Evolutionary conservation across 2,888 invertebrate genomes (phyloP).

Genomic region (Hydrotaea cyrtoneurina): DNA sequence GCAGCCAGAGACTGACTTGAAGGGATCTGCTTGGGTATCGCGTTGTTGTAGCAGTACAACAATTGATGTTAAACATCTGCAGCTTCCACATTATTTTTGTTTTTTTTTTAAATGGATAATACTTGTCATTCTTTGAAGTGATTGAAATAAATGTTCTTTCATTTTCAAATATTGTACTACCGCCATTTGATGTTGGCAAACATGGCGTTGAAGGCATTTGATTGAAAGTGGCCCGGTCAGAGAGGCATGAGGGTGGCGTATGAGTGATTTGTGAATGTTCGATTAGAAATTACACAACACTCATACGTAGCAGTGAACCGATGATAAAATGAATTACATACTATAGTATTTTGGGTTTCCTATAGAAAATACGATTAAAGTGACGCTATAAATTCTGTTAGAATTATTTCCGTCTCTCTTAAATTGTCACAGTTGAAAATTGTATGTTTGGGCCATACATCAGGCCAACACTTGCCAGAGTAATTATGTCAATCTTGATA

Average conservation of each 20-base stretch:
- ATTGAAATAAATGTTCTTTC: conserved; percentile 57
- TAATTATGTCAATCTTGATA: too few species aligned
- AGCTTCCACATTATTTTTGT: not conserved
- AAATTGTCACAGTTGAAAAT: too few species aligned
- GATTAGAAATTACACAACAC: not conserved
- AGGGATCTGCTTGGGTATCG: not conserved
- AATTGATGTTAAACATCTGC: conserved; percentile 39
- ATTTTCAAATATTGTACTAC: not conserved
- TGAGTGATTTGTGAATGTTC: not conserved
- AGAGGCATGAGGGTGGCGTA: not conserved
- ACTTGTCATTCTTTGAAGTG: conserved; percentile 57
- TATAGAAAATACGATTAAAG: too few species aligned
- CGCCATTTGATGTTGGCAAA: not conserved
- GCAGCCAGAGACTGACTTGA: not conserved
- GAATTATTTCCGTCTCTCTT: too few species aligned
- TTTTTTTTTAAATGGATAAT: conserved; percentile 39
- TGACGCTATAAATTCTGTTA: too few species aligned
- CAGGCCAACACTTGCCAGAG: too few species aligned
- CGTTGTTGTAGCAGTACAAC: not conserved
- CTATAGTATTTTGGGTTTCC: too few species aligned
- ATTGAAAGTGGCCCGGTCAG: not conserved
- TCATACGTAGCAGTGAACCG: not conserved
- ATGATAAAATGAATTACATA: not conserved
- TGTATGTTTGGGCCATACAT: too few species aligned
- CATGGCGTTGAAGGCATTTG: not conserved